phyloP scores from a whole-genome alignment of 2,797 vertebrate species.

The Urosaurus nigricauda region DNA sequence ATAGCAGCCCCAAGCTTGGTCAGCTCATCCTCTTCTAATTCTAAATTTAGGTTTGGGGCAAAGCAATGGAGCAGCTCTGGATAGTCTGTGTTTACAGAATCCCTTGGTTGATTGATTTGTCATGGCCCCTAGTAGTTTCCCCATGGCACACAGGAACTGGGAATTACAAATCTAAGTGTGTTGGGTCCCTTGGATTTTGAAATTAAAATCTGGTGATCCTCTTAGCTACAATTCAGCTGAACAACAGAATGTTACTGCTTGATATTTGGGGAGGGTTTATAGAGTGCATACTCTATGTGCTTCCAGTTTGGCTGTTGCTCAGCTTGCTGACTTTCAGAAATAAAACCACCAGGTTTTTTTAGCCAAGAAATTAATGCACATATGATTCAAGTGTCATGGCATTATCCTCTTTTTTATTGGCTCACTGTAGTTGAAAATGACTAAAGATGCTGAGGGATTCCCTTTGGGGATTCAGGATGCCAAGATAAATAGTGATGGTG shows the following conservation, averaged over 20 bases:
- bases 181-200: not conserved
- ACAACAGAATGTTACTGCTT: not conserved
- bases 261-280: not conserved
- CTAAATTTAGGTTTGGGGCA: not conserved
- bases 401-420: conserved; percentile 59
- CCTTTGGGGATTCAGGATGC: conserved; percentile 44
- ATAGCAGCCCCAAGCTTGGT: not conserved
- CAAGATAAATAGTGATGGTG: conserved; percentile 46
- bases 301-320: conserved; percentile 64
- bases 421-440: conserved; percentile 67
- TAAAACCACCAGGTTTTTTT: conserved; percentile 33
- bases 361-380: conserved; percentile 65
- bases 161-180: not conserved
- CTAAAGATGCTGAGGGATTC: conserved; percentile 56
- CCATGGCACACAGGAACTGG: not conserved
- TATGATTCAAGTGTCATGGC: conserved; percentile 62
- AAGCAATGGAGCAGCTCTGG: not conserved
- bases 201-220: not conserved
- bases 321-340: conserved; percentile 58
- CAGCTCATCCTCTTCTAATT: not conserved
- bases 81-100: not conserved
- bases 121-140: not conserved
- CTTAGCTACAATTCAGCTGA: not conserved
- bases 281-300: not conserved
- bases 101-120: not conserved